Evolutionary conservation across 2,797 vertebrate genomes (phyloP).

Genomic region (Gallinago solitaria): DNA sequence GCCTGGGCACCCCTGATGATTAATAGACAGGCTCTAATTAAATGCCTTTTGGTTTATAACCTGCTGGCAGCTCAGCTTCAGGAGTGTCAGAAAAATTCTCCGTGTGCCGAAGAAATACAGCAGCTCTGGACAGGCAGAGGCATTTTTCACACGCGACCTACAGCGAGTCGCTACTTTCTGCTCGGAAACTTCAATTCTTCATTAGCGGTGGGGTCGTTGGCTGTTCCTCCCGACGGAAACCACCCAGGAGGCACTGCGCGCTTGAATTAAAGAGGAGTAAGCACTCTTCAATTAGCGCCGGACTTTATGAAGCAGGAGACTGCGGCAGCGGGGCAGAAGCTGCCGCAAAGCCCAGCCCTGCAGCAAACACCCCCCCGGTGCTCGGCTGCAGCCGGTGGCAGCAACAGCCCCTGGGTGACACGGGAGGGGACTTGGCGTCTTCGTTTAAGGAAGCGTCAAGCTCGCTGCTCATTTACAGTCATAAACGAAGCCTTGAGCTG

Average conservation of each 20-base stretch:
- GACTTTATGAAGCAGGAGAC: neutral
- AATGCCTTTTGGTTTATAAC: neutral
- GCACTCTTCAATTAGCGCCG: neutral
- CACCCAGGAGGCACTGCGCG: neutral
- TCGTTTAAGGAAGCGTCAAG: neutral
- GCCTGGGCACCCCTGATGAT: neutral
- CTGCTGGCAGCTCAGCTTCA: neutral
- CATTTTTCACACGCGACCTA: neutral
- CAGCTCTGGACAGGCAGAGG: neutral
- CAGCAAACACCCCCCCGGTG: accelerated
- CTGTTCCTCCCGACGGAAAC: neutral
- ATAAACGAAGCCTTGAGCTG: neutral
- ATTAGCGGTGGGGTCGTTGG: accelerated
- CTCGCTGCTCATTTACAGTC: neutral
- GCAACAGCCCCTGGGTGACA: accelerated
- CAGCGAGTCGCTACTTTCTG: neutral
- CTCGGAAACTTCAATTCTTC: accelerated
- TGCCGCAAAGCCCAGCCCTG: neutral
- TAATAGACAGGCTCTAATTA: neutral
- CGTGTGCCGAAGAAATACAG: neutral
- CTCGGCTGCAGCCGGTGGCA: neutral
- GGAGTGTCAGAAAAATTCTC: neutral
- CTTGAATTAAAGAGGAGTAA: neutral
- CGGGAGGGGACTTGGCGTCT: accelerated
- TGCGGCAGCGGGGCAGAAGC: accelerated